Evolutionary conservation across 2,113 vertebrate genomes (phyloP).

Genomic region (Terrapene triunguis): DNA sequence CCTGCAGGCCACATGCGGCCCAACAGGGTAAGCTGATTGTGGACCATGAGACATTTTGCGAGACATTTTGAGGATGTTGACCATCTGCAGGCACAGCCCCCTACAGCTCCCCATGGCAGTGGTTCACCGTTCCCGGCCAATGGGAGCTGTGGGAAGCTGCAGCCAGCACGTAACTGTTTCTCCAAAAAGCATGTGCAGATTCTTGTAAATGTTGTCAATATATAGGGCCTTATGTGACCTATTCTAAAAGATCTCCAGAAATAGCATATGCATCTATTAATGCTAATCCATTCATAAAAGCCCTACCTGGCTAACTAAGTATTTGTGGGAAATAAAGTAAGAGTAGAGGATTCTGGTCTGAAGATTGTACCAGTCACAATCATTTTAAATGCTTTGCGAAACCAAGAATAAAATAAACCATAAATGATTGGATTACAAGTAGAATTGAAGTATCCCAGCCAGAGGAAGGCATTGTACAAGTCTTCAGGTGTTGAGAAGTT

Average conservation of each 20-base stretch:
- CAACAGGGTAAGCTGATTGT: background rate
- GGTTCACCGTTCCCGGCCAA: background rate
- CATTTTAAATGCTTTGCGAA: slow-evolving; percentile 48
- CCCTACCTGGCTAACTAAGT: background rate
- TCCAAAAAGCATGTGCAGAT: background rate
- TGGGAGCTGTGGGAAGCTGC: too few species aligned
- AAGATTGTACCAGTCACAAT: slow-evolving; percentile 51
- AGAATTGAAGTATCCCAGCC: slow-evolving; percentile 68
- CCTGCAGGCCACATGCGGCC: too few species aligned
- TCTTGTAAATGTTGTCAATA: background rate
- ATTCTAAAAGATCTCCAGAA: background rate
- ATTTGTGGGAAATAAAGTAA: slow-evolving; percentile 15
- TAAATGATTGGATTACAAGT: slow-evolving; percentile 57
- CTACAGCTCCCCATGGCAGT: too few species aligned
- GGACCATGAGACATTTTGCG: too few species aligned
- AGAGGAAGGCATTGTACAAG: slow-evolving; percentile 52
- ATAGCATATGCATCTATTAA: background rate
- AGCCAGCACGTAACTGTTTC: background rate
- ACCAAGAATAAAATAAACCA: slow-evolving; percentile 59
- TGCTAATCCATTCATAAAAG: background rate
- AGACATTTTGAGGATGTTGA: too few species aligned
- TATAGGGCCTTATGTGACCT: background rate
- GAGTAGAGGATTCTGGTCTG: background rate
- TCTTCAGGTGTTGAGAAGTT: slow-evolving; percentile 44
- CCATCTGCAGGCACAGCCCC: too few species aligned